A percentile compares a stretch with the other conserved stretches of the same genome.
These are phyloP conservation scores for Rhodophaea formosa DNA, from an alignment of 2,888 invertebrate genomes.

Conservation along the genomic window DNA sequence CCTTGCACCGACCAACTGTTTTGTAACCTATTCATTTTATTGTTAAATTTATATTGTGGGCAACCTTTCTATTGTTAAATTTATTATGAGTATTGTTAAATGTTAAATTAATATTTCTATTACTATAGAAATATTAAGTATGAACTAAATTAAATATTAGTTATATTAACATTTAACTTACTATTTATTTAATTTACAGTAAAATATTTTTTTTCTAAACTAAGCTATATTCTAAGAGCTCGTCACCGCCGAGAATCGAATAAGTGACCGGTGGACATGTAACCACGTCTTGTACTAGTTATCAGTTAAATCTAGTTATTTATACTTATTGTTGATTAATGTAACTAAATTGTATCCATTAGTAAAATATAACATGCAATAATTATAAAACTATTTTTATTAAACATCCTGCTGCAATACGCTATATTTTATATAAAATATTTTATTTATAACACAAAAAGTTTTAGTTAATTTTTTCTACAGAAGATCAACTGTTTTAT, in stretches of 20 bases:
- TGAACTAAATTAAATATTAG: too few species aligned
- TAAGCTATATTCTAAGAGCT: background rate
- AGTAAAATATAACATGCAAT: slow-evolving; percentile 68
- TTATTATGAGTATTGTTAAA: too few species aligned
- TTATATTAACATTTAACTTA: too few species aligned
- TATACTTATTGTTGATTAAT: slow-evolving; percentile 76
- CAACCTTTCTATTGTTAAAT: too few species aligned
- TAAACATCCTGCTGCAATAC: background rate
- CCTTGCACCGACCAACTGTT: background rate
- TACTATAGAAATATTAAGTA: too few species aligned
- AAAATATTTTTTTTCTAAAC: background rate
- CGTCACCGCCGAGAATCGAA: background rate
- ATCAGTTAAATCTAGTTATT: slow-evolving; percentile 65
- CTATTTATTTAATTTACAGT: too few species aligned
- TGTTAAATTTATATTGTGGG: too few species aligned
- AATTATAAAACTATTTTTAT: slow-evolving; percentile 33
- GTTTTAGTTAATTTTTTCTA: too few species aligned
- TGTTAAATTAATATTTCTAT: too few species aligned
- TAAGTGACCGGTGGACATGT: slow-evolving; percentile 25
- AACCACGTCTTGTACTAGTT: slow-evolving; percentile 41
- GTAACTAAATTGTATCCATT: slow-evolving; percentile 74
- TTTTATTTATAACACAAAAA: background rate
- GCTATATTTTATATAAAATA: background rate
- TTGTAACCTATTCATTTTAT: slow-evolving; percentile 2
- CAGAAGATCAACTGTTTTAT: too few species aligned